Evolutionary conservation across 2,888 invertebrate genomes (phyloP).

Genomic region (Clostera curtula): DNA sequence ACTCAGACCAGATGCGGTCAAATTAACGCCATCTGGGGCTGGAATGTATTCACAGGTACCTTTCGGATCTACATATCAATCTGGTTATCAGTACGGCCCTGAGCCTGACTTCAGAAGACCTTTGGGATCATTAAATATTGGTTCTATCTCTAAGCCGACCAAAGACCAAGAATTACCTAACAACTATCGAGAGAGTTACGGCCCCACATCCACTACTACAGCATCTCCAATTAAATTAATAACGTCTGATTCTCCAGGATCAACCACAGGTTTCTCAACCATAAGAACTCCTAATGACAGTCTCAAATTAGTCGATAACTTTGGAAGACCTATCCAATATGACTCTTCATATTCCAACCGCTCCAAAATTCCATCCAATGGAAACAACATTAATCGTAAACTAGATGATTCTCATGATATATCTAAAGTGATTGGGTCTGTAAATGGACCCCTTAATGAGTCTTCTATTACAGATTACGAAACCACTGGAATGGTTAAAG

Average conservation of each 20-base stretch:
- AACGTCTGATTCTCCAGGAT: constrained; percentile 4
- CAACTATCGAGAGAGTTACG: too few relatives aligned
- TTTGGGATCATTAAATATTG: too few relatives aligned
- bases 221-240: constrained; percentile 6
- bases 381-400: too few relatives aligned
- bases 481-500: constrained; percentile 17
- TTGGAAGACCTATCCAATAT: constrained; percentile 12
- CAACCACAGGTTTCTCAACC: too few relatives aligned
- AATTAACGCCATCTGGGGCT: neutral
- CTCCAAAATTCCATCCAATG: too few relatives aligned
- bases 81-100: constrained; percentile 7
- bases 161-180: too few relatives aligned
- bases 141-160: too few relatives aligned
- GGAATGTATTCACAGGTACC: constrained; percentile 6
- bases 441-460: neutral
- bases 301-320: constrained; percentile 12
- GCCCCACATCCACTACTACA: constrained; percentile 6
- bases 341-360: too few relatives aligned
- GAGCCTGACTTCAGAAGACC: too few relatives aligned
- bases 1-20: neutral
- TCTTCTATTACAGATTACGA: constrained; percentile 1
- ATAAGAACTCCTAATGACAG: too few relatives aligned
- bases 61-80: neutral
- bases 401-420: too few relatives aligned
- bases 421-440: too few relatives aligned